Evolutionary conservation across 2,888 invertebrate species (phyloP).

Genomic region (Clunio marinus): DNA sequence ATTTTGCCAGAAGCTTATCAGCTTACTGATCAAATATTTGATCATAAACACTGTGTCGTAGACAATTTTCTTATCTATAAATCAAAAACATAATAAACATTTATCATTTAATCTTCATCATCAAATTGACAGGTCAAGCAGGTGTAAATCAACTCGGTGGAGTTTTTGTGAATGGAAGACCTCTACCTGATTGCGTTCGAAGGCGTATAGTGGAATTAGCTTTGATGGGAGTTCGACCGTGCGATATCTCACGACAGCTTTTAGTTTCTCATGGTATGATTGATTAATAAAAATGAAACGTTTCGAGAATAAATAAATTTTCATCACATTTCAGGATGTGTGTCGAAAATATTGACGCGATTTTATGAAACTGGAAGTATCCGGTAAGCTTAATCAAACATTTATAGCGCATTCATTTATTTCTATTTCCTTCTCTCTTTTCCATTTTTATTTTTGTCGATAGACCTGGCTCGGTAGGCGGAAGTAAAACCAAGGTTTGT

Average conservation of each 20-base stretch:
- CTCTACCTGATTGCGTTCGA: conserved; percentile 89
- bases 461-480: conserved; percentile 90
- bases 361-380: conserved; percentile 97
- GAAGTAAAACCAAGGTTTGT: conserved; percentile 88
- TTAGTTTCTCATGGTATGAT: conserved; percentile 78
- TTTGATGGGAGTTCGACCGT: conserved; percentile 88
- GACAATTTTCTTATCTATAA: conserved; percentile 11
- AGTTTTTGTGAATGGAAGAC: conserved; percentile 92
- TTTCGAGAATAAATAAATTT: too few species aligned
- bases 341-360: conserved; percentile 92
- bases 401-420: too few species aligned
- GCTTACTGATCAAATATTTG: too few species aligned
- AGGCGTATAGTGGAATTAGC: conserved; percentile 92
- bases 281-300: too few species aligned
- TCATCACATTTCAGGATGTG: conserved; percentile 60
- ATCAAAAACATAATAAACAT: not conserved
- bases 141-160: conserved; percentile 97
- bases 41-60: too few species aligned
- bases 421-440: not conserved
- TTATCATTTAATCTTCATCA: not conserved
- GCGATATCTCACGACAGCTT: conserved; percentile 92
- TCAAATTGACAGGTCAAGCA: conserved; percentile 72
- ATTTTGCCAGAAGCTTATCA: too few species aligned
- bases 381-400: not conserved
- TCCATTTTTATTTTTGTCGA: not conserved